These are phyloP conservation scores for Folsomia manolachei DNA, from an alignment of 2,888 invertebrate species.

Conservation along the genomic window DNA sequence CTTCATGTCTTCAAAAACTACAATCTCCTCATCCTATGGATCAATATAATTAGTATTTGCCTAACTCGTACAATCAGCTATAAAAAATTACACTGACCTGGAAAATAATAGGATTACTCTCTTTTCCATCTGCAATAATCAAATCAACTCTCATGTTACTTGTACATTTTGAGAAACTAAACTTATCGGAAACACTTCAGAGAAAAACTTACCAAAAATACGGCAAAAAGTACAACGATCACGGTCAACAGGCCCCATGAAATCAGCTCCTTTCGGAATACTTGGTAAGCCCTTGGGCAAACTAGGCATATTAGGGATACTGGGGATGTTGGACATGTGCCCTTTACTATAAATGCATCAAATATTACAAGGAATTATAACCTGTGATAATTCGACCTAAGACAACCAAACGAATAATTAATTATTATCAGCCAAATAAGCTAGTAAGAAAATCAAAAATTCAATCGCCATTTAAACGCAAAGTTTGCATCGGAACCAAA, in stretches of 20 bases:
- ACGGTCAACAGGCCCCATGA: constrained; percentile 26
- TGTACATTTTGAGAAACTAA: too few species aligned
- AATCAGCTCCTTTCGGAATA: constrained; percentile 5
- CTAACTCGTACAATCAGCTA: neutral
- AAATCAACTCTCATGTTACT: too few species aligned
- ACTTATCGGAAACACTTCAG: too few species aligned
- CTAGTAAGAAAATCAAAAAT: neutral
- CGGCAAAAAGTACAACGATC: constrained; percentile 71
- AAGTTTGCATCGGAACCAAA: too few species aligned
- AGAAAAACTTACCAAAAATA: too few species aligned
- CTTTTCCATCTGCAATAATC: constrained; percentile 62
- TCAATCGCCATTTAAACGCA: too few species aligned
- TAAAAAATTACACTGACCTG: constrained; percentile 56
- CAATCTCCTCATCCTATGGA: constrained; percentile 65
- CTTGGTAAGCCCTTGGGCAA: constrained; percentile 13
- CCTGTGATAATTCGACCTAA: neutral
- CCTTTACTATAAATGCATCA: constrained; percentile 12
- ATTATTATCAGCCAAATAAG: neutral
- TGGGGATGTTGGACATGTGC: constrained; percentile 15
- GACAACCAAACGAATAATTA: neutral
- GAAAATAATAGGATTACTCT: constrained; percentile 63
- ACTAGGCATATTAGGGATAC: constrained; percentile 9
- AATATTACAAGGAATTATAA: neutral
- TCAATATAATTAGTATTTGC: constrained; percentile 23
- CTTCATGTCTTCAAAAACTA: constrained; percentile 77